Conservation (phyloP, 2,797 vertebrate species). For the Coracias cyanogaster region DNA sequence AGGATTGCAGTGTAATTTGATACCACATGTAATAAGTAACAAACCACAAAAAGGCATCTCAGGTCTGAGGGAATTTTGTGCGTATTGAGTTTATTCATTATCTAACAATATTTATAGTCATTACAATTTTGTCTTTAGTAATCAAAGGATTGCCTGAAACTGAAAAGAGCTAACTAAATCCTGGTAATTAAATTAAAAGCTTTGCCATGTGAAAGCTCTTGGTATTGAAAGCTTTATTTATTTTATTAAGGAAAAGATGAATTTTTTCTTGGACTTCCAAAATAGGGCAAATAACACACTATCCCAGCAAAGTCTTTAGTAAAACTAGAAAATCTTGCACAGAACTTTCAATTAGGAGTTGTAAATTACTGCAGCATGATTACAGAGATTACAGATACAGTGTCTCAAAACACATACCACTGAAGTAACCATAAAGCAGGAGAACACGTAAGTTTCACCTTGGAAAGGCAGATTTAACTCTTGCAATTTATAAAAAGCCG, state of each 20-base stretch:
- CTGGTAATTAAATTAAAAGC: slow-evolving; percentile 33
- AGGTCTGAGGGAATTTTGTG: neutral
- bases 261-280: neutral
- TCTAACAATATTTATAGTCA: neutral
- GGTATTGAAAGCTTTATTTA: slow-evolving; percentile 6
- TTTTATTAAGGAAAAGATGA: neutral
- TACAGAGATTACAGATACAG: neutral
- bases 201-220: neutral
- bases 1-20: neutral
- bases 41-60: neutral
- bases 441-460: neutral
- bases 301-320: neutral
- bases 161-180: slow-evolving; percentile 5
- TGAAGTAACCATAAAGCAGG: neutral
- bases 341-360: neutral
- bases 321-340: neutral
- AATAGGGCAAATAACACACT: neutral
- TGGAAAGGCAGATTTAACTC: neutral
- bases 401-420: neutral
- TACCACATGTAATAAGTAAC: neutral
- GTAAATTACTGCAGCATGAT: neutral
- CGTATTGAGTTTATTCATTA: neutral
- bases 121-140: neutral
- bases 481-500: neutral
- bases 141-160: neutral